These are phyloP conservation scores for Turnix velox DNA, from an alignment of 2,113 vertebrate species.

Conservation along the genomic window DNA sequence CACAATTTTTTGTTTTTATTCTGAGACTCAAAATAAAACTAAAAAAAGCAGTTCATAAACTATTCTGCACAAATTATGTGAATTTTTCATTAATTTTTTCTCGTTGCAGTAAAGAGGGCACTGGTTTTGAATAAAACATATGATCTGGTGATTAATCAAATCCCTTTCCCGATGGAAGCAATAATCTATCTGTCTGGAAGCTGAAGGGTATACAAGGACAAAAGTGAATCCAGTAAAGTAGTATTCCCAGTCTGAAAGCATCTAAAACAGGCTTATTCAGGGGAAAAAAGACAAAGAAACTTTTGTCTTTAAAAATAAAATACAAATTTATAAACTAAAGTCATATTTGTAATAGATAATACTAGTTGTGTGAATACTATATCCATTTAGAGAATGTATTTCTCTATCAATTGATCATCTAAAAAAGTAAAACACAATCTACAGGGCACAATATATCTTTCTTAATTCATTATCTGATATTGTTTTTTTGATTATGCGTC, in stretches of 20 bases:
- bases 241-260: slow-evolving; percentile 28
- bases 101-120: slow-evolving; percentile 21
- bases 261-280: background rate
- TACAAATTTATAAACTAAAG: background rate
- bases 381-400: background rate
- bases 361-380: background rate
- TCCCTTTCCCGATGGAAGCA: slow-evolving; percentile 56
- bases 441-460: background rate
- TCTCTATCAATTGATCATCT: background rate
- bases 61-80: slow-evolving; percentile 53
- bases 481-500: background rate
- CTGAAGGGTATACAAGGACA: slow-evolving; percentile 62
- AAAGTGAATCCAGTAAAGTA: slow-evolving; percentile 2
- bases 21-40: slow-evolving; percentile 7
- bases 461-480: background rate
- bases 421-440: background rate
- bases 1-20: background rate
- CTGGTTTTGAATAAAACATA: slow-evolving; percentile 68
- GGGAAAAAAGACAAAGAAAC: background rate
- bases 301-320: background rate
- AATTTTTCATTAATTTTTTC: slow-evolving; percentile 65
- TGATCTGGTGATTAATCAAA: slow-evolving; percentile 64
- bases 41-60: slow-evolving; percentile 17
- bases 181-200: slow-evolving; percentile 47
- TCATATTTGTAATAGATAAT: background rate